Conservation (phyloP, 2,888 invertebrate species). For the Agrotis clavis region DNA sequence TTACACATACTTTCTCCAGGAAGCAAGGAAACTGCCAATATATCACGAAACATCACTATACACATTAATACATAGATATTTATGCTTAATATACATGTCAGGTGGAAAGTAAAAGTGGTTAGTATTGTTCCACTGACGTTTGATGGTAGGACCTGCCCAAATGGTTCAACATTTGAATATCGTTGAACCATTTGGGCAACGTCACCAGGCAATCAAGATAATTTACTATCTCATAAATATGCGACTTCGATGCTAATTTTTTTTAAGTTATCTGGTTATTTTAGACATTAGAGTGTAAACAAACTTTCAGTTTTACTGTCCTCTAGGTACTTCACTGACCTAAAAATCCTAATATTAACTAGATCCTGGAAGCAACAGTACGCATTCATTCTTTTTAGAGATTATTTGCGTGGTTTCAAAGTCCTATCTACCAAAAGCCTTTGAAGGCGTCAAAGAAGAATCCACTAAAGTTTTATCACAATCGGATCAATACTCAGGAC, state of each 20-base stretch:
- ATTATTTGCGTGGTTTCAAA: too few relatives aligned
- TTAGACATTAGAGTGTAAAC: too few relatives aligned
- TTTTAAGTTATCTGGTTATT: too few relatives aligned
- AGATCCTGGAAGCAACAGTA: too few relatives aligned
- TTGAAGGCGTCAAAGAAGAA: too few relatives aligned
- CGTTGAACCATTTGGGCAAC: constrained; percentile 28
- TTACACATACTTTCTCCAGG: constrained; percentile 34
- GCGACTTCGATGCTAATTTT: not conserved
- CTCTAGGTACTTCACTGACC: too few relatives aligned
- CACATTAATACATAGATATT: constrained; percentile 37
- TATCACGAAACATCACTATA: constrained; percentile 35
- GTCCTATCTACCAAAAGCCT: too few relatives aligned
- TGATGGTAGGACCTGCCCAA: constrained; percentile 53
- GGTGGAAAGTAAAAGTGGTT: constrained; percentile 63
- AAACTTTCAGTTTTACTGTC: too few relatives aligned
- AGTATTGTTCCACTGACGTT: constrained; percentile 55
- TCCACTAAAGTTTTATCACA: too few relatives aligned
- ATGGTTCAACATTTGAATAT: constrained; percentile 52
- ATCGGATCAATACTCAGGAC: too few relatives aligned
- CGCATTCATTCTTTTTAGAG: too few relatives aligned
- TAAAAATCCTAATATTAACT: too few relatives aligned
- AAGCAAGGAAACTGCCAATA: constrained; percentile 28
- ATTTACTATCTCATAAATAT: constrained; percentile 31
- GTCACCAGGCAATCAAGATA: constrained; percentile 23
- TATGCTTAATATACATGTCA: constrained; percentile 54